Evolutionary conservation across 2,888 invertebrate species (phyloP).

Genomic region (Mimumesa dahlbomi): DNA sequence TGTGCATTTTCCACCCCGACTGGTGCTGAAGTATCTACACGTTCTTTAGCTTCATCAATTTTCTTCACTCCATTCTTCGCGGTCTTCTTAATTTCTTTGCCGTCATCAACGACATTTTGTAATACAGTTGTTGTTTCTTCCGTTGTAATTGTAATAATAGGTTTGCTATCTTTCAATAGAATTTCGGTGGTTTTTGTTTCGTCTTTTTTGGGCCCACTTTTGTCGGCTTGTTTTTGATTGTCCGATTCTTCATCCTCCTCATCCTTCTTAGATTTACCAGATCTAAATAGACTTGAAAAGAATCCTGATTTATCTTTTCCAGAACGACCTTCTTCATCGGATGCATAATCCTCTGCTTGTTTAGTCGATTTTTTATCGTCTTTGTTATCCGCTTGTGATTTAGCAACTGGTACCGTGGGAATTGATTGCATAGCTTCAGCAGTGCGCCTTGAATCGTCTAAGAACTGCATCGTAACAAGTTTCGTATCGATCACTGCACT

Average conservation of each 20-base stretch:
- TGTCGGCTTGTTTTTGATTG: constrained; percentile 48
- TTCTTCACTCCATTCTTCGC: too few relatives aligned
- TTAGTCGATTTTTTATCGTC: constrained; percentile 32
- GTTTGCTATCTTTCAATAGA: constrained; percentile 5
- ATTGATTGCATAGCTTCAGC: constrained; percentile 80
- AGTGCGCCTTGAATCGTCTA: constrained; percentile 79
- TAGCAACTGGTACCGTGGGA: constrained; percentile 11
- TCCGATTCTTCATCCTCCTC: constrained; percentile 45
- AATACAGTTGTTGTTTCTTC: constrained; percentile 51
- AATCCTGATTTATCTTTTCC: constrained; percentile 69
- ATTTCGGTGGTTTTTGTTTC: constrained; percentile 31
- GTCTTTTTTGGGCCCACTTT: constrained; percentile 46
- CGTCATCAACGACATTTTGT: too few relatives aligned
- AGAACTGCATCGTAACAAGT: constrained; percentile 74
- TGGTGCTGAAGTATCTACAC: too few relatives aligned
- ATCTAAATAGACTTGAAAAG: constrained; percentile 70
- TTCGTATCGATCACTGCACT: constrained; percentile 64
- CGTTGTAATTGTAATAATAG: too few relatives aligned
- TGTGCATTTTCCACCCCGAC: too few relatives aligned
- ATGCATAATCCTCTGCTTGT: constrained; percentile 46
- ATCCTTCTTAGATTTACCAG: constrained; percentile 66
- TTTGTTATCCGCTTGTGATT: constrained; percentile 65
- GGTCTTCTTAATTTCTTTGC: too few relatives aligned
- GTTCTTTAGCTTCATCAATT: too few relatives aligned
- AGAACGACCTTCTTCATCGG: constrained; percentile 43